A percentile compares a stretch with the other conserved stretches of the same genome.
phyloP scores from a whole-genome alignment of 1,140 invertebrate genomes.

The Sycophaga agraensis region DNA sequence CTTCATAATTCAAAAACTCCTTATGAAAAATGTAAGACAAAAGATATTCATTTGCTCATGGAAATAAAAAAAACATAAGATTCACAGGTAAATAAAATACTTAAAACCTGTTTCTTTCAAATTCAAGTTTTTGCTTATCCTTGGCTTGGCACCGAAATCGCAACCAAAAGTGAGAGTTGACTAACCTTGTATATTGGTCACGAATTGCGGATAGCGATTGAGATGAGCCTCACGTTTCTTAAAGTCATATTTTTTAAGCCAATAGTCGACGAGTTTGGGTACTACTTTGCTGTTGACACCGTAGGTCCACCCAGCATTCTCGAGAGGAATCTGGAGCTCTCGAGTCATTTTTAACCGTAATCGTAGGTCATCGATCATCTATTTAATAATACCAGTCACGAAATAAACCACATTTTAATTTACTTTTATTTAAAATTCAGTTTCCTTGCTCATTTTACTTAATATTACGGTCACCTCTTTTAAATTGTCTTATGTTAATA shows the following conservation, averaged over 20 bases:
- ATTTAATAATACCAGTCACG: not conserved
- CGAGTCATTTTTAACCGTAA: slow-evolving; percentile 44
- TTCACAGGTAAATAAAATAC: too few species aligned
- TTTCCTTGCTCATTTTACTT: too few species aligned
- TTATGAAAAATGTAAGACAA: too few species aligned
- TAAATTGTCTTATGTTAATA: too few species aligned
- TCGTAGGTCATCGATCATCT: slow-evolving; percentile 44
- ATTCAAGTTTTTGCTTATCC: too few species aligned
- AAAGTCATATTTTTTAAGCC: slow-evolving; percentile 75
- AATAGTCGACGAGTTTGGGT: slow-evolving; percentile 66
- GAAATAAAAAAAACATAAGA: too few species aligned
- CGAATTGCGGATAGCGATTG: slow-evolving; percentile 74
- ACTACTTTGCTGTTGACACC: slow-evolving; percentile 68
- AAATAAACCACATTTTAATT: not conserved
- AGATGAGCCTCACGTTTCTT: slow-evolving; percentile 64
- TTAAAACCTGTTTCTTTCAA: too few species aligned
- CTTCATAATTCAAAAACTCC: too few species aligned
- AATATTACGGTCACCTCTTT: too few species aligned
- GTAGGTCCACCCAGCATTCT: slow-evolving; percentile 65
- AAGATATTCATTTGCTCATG: too few species aligned
- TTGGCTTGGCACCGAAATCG: too few species aligned
- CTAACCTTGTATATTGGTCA: slow-evolving; percentile 64
- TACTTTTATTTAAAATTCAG: not conserved
- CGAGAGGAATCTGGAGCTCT: slow-evolving; percentile 59
- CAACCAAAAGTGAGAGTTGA: too few species aligned